Percentiles rank a stretch among this genome's conserved stretches.
Evolutionary conservation across 2,888 invertebrate genomes (phyloP).

Genomic region (Elgonia sp.): DNA sequence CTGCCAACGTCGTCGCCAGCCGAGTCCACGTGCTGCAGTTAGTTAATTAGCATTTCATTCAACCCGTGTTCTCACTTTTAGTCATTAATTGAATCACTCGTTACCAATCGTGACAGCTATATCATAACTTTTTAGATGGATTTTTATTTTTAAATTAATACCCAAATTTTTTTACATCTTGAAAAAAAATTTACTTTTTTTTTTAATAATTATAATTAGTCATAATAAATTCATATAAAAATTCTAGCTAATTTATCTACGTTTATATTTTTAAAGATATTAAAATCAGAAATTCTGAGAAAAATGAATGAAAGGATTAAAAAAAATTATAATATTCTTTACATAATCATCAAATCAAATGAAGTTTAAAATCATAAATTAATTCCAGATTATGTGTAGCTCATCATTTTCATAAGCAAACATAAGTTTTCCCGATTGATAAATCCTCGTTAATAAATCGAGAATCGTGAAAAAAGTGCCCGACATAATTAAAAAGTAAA

Average conservation of each 20-base stretch:
- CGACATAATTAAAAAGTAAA: constrained; percentile 31
- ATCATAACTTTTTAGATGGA: not conserved
- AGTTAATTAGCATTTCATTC: constrained; percentile 70
- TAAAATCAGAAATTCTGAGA: too few relatives aligned
- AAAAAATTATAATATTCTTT: too few relatives aligned
- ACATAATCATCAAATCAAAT: too few relatives aligned
- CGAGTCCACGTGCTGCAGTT: not conserved
- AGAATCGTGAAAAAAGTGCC: not conserved
- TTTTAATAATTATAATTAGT: too few relatives aligned
- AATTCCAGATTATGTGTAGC: not conserved
- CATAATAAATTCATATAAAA: too few relatives aligned
- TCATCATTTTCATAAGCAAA: not conserved
- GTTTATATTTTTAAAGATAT: too few relatives aligned
- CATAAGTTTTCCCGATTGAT: not conserved
- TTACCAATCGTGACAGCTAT: constrained; percentile 5
- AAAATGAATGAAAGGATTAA: too few relatives aligned
- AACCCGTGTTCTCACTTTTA: constrained; percentile 38
- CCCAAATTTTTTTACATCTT: not conserved
- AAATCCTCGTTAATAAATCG: not conserved
- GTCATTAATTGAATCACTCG: constrained; percentile 46
- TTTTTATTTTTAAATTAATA: not conserved
- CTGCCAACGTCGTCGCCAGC: constrained; percentile 26
- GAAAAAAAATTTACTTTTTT: too few relatives aligned
- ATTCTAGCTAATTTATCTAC: too few relatives aligned
- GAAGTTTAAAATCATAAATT: too few relatives aligned